Evolutionary conservation across 2,888 invertebrate species (phyloP).

Genomic region (Nebria brevicollis): DNA sequence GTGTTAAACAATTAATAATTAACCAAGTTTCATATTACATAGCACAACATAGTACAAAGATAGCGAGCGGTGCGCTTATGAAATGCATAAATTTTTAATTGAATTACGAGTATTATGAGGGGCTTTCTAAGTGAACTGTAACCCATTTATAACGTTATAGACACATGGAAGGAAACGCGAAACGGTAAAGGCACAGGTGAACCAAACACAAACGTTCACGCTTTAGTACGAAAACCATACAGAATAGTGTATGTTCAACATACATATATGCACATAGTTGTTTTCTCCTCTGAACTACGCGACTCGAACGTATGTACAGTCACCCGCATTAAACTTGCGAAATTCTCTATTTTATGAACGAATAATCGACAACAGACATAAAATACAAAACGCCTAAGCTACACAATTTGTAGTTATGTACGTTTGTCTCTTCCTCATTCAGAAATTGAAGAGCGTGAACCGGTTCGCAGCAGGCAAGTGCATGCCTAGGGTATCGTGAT

Average conservation of each 20-base stretch:
- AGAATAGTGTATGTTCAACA: background rate
- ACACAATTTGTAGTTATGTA: background rate
- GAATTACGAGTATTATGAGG: background rate
- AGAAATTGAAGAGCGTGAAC: background rate
- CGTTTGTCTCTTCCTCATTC: background rate
- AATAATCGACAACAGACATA: background rate
- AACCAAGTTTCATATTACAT: background rate
- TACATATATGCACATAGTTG: background rate
- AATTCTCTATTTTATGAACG: background rate
- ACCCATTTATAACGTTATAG: background rate
- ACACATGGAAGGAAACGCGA: background rate
- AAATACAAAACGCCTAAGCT: background rate
- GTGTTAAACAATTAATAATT: background rate
- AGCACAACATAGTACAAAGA: background rate
- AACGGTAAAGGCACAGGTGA: background rate
- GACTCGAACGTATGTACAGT: background rate
- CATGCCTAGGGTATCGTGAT: slow-evolving; percentile 20
- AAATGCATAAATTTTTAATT: background rate
- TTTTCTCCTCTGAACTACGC: background rate
- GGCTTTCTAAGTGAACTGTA: background rate
- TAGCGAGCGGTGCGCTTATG: background rate
- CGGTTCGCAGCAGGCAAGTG: background rate
- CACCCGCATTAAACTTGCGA: background rate
- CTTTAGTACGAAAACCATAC: background rate
- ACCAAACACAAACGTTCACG: background rate